Conservation (phyloP, 2,888 invertebrate species). For the Philereme transversata region DNA sequence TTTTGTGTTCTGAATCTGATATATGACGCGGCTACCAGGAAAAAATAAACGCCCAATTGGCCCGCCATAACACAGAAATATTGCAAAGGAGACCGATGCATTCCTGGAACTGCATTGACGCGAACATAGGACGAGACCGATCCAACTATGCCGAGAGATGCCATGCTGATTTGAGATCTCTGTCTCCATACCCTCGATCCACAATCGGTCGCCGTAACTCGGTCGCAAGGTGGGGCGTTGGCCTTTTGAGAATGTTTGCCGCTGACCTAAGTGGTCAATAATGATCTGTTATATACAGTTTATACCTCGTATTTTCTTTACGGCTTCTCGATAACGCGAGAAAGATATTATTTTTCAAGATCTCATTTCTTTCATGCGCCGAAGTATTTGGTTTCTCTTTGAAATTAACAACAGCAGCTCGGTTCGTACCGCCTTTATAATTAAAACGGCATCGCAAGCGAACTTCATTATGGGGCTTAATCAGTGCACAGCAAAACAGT, state of each 20-base stretch:
- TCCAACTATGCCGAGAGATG: slow-evolving; percentile 50
- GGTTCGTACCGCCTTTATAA: slow-evolving; percentile 55
- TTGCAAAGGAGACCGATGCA: slow-evolving; percentile 77
- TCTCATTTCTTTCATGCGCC: slow-evolving; percentile 43
- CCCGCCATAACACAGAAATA: slow-evolving; percentile 68
- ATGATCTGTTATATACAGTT: slow-evolving; percentile 78
- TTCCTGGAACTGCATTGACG: slow-evolving; percentile 79
- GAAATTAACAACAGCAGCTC: slow-evolving; percentile 44
- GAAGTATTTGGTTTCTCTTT: slow-evolving; percentile 43
- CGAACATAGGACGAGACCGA: slow-evolving; percentile 59
- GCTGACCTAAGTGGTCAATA: slow-evolving; percentile 81
- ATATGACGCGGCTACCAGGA: slow-evolving; percentile 49
- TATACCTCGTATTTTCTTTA: slow-evolving; percentile 66
- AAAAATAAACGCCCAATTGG: slow-evolving; percentile 65
- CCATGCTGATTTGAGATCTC: slow-evolving; percentile 56
- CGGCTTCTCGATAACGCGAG: slow-evolving; percentile 59
- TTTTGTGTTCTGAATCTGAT: slow-evolving; percentile 35
- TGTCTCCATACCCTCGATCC: slow-evolving; percentile 41
- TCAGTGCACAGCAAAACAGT: slow-evolving; percentile 74
- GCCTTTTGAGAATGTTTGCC: slow-evolving; percentile 80
- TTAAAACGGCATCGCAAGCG: slow-evolving; percentile 71
- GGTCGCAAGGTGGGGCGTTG: slow-evolving; percentile 73
- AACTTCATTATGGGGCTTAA: slow-evolving; percentile 73
- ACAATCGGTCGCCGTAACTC: slow-evolving; percentile 50
- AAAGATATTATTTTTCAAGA: slow-evolving; percentile 50